Evolutionary conservation across 2,797 vertebrate genomes (phyloP).

Genomic region (Trachurus trachurus): DNA sequence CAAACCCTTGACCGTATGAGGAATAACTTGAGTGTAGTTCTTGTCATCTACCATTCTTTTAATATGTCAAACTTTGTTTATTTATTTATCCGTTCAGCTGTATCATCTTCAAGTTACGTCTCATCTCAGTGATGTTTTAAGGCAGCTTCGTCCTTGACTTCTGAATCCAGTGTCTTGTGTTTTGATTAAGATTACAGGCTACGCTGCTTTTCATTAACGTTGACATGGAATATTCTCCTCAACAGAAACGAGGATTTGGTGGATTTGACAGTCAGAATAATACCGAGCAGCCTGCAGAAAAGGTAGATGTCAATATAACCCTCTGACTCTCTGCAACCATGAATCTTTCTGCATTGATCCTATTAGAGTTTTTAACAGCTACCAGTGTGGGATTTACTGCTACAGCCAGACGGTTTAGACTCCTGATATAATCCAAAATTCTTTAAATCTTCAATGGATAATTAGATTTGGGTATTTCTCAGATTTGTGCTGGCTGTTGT

Average conservation of each 20-base stretch:
- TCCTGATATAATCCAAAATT: conserved; percentile 35
- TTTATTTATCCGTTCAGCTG: not conserved
- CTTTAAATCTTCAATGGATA: conserved; percentile 39
- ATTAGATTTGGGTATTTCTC: conserved; percentile 47
- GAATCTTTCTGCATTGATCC: conserved; percentile 34
- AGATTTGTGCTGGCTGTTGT: conserved; percentile 22
- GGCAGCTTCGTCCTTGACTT: not conserved
- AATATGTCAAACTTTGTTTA: not conserved
- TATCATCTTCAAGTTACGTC: not conserved
- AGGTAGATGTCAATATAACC: conserved; percentile 5
- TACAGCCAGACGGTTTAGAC: conserved; percentile 35
- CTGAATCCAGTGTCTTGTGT: not conserved
- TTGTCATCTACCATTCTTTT: not conserved
- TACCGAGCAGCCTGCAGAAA: not conserved
- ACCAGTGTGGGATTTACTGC: conserved; percentile 26
- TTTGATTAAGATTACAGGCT: not conserved
- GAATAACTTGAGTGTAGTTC: not conserved
- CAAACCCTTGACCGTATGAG: not conserved
- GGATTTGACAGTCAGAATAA: not conserved
- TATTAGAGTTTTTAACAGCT: conserved; percentile 26
- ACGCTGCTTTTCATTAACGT: not conserved
- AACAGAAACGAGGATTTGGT: not conserved
- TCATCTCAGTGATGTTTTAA: not conserved
- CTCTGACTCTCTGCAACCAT: not conserved
- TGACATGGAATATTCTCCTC: not conserved